Evolutionary conservation across 2,113 vertebrate genomes (phyloP).

Genomic region (Phyllostomus discolor): DNA sequence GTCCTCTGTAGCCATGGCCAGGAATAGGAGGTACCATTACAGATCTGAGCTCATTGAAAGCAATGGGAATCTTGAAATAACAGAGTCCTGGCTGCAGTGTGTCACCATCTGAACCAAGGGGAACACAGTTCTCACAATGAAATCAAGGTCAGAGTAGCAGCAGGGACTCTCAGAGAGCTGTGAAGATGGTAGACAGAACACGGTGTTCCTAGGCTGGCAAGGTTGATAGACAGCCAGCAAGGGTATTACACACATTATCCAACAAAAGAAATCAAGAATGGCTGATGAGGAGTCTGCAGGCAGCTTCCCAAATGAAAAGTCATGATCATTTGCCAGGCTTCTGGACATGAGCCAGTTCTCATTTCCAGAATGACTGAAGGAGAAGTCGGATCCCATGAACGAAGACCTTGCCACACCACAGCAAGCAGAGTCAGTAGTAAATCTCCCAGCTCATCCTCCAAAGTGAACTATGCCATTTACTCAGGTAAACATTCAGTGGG

Average conservation of each 20-base stretch:
- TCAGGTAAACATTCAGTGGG: background rate
- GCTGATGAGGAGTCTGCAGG: background rate
- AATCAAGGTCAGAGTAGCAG: background rate
- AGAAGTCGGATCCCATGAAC: background rate
- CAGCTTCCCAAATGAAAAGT: background rate
- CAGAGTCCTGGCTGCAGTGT: background rate
- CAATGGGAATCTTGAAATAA: background rate
- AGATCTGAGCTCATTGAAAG: background rate
- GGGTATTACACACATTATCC: background rate
- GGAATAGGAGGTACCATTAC: background rate
- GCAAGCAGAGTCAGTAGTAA: background rate
- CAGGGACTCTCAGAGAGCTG: background rate
- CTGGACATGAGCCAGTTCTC: background rate
- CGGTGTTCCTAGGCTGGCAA: background rate
- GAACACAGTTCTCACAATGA: background rate
- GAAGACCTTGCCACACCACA: background rate
- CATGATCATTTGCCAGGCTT: background rate
- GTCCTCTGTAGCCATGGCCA: background rate
- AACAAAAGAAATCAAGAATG: background rate
- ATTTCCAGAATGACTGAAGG: background rate
- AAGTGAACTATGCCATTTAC: background rate
- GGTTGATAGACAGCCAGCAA: background rate
- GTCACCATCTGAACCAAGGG: background rate
- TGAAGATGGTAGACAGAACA: background rate
- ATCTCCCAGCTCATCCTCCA: background rate